These are phyloP conservation scores for Aradophagus sp. DNA, from an alignment of 1,140 invertebrate species.

Conservation along the genomic window DNA sequence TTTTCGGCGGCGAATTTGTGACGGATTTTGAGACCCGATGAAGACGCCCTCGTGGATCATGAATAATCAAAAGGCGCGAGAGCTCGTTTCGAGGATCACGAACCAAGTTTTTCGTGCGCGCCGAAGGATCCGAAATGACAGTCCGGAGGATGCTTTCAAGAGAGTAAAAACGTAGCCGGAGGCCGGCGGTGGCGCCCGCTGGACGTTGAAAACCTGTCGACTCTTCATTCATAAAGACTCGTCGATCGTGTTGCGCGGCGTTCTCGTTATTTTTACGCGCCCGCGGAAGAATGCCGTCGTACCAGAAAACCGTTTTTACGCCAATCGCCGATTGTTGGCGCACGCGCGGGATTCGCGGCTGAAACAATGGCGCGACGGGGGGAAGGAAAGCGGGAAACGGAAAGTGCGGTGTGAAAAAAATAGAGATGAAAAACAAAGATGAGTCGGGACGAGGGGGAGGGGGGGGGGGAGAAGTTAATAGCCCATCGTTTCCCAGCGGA, in stretches of 20 bases:
- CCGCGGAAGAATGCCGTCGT: constrained; percentile 57
- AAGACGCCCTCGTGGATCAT: no score
- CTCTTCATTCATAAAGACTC: constrained; percentile 62
- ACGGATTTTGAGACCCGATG: no score
- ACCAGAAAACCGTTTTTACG: constrained; percentile 57
- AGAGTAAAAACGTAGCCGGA: constrained; percentile 64
- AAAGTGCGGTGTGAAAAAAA: no score
- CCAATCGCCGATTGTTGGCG: constrained; percentile 40
- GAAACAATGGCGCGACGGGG: constrained; percentile 13
- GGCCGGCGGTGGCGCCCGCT: constrained; percentile 69
- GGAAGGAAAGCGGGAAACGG: no score
- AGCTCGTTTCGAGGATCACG: no score
- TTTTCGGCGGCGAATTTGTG: no score
- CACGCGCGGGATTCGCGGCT: constrained; percentile 3
- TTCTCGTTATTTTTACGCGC: constrained; percentile 61
- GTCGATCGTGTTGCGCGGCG: constrained; percentile 58
- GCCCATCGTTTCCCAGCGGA: no score
- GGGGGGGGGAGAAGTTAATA: no score
- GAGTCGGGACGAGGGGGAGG: no score
- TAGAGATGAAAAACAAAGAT: no score
- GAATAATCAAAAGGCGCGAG: no score
- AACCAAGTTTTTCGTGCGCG: no score
- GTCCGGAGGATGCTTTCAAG: constrained; percentile 55
- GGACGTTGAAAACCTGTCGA: constrained; percentile 67
- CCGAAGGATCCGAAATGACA: constrained; percentile 51